These are phyloP conservation scores for Drosophila subsilvestris DNA, from an alignment of 2,888 invertebrate genomes.

Conservation along the genomic window DNA sequence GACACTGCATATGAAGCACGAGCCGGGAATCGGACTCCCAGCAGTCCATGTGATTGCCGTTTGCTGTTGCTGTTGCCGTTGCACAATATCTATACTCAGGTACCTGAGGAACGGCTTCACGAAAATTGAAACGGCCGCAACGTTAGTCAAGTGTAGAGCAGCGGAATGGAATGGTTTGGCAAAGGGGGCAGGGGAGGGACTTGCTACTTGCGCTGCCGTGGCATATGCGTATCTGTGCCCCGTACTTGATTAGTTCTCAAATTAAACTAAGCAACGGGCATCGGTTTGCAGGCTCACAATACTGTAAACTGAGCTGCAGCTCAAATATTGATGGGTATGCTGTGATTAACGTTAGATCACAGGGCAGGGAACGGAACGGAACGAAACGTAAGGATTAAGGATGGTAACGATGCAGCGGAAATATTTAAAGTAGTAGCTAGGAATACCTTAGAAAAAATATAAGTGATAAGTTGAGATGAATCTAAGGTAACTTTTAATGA, in stretches of 20 bases:
- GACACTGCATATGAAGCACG: slow-evolving; percentile 13
- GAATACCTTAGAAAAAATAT: background rate
- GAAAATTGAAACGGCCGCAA: slow-evolving; percentile 48
- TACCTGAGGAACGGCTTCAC: slow-evolving; percentile 33
- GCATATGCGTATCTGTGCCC: slow-evolving; percentile 44
- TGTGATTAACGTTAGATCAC: background rate
- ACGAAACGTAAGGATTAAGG: too few species aligned
- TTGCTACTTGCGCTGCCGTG: too few species aligned
- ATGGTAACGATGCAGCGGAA: too few species aligned
- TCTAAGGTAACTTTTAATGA: too few species aligned
- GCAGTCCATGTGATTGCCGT: slow-evolving; percentile 44
- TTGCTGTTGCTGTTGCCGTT: slow-evolving; percentile 24
- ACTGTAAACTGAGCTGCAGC: slow-evolving; percentile 12
- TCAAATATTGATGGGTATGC: background rate
- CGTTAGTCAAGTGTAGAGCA: slow-evolving; percentile 25
- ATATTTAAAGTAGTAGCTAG: background rate
- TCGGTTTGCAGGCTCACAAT: slow-evolving; percentile 11
- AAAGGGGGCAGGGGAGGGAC: background rate
- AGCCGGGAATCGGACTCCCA: slow-evolving; percentile 29
- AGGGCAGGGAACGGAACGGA: background rate
- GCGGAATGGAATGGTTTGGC: background rate
- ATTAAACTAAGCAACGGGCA: slow-evolving; percentile 55
- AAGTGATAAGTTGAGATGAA: too few species aligned
- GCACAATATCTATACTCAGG: slow-evolving; percentile 28
- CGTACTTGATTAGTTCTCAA: slow-evolving; percentile 66